Conservation (phyloP, 1,140 invertebrate genomes). For the Rhagoletis pomonella region DNA sequence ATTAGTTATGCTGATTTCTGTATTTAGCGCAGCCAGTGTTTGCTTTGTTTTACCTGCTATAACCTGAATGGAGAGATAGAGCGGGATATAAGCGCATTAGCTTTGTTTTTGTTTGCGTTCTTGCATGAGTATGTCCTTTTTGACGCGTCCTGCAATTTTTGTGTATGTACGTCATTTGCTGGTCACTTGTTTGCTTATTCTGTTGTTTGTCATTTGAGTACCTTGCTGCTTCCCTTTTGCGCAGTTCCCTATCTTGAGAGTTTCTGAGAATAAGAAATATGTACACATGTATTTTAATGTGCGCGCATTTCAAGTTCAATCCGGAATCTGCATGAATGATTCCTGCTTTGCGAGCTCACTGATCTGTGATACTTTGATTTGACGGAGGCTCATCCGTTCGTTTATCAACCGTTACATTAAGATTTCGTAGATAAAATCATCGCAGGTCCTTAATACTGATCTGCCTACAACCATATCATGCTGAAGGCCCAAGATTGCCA, state of each 20-base stretch:
- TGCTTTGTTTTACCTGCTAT: not conserved
- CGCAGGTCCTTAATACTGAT: too few species aligned
- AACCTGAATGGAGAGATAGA: not conserved
- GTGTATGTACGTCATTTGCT: not conserved
- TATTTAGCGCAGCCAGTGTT: not conserved
- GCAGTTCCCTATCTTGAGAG: not conserved
- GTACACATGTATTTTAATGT: not conserved
- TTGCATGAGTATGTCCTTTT: not conserved
- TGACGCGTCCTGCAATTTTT: not conserved
- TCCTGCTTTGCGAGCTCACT: not conserved
- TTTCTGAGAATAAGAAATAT: not conserved
- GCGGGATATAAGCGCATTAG: not conserved
- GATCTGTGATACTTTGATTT: too few species aligned
- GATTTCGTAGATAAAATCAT: too few species aligned
- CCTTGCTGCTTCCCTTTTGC: not conserved
- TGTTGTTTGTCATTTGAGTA: not conserved
- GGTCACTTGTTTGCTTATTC: slow-evolving; percentile 5
- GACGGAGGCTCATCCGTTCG: too few species aligned
- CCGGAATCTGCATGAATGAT: not conserved
- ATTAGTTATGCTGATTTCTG: not conserved
- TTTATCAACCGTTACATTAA: too few species aligned
- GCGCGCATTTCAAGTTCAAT: not conserved
- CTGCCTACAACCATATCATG: too few species aligned
- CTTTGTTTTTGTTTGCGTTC: not conserved
- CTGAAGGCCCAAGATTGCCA: too few species aligned